Evolutionary conservation across 2,113 vertebrate genomes (phyloP).

Genomic region (Anhinga rufa): DNA sequence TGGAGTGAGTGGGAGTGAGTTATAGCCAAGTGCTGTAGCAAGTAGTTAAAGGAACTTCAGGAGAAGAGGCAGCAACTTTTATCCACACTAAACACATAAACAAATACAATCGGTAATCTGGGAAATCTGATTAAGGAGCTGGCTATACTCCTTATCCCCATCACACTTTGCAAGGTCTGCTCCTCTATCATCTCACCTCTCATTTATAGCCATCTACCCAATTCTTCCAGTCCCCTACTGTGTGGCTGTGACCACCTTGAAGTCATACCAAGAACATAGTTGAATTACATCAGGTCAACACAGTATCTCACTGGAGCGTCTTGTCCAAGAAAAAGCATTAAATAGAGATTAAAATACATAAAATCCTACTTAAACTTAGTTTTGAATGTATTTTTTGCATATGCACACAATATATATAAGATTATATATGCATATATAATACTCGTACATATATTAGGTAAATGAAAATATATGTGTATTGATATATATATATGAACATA

Average conservation of each 20-base stretch:
- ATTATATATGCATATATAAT: neutral
- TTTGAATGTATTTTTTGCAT: neutral
- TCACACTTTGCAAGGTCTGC: neutral
- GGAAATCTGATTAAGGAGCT: neutral
- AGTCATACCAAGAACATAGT: neutral
- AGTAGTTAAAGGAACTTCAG: neutral
- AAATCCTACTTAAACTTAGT: neutral
- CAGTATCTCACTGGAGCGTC: neutral
- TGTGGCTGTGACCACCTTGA: neutral
- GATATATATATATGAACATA: neutral
- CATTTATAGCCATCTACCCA: neutral
- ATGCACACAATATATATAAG: neutral
- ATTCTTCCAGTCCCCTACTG: neutral
- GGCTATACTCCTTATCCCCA: neutral
- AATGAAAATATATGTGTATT: neutral
- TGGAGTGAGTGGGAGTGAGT: neutral
- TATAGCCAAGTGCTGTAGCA: neutral
- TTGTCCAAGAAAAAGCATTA: neutral
- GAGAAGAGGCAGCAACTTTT: neutral
- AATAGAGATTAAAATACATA: neutral
- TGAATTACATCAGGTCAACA: neutral
- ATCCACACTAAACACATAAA: neutral
- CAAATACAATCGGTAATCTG: neutral
- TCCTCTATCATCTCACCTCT: neutral
- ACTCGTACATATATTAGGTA: neutral